These are phyloP conservation scores for pig (Sus scrofa) DNA, from an alignment of 2,113 vertebrate genomes.

Conservation along the genomic window T2T-Sscrofa CM000825.6:154178001-154178500, in stretches of 20 bases:
- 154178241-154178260: not conserved
- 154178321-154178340: not conserved
- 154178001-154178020: too few relatives aligned
- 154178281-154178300: not conserved
- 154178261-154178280: not conserved
- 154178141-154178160: not conserved
- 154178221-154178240: not conserved
- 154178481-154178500: not conserved
- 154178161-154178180: not conserved
- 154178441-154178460: not conserved
- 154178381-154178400: too few relatives aligned
- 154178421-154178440: not conserved
- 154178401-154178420: too few relatives aligned
- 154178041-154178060: too few relatives aligned
- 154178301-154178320: not conserved
- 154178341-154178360: too few relatives aligned
- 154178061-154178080: not conserved
- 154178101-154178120: not conserved
- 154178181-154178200: not conserved
- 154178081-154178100: too few relatives aligned
- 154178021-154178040: too few relatives aligned
- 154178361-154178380: too few relatives aligned
- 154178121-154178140: not conserved
- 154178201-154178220: not conserved
- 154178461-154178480: not conserved